Evolutionary conservation across 2,113 vertebrate species (phyloP).

Genomic region (Siniperca chuatsi): DNA sequence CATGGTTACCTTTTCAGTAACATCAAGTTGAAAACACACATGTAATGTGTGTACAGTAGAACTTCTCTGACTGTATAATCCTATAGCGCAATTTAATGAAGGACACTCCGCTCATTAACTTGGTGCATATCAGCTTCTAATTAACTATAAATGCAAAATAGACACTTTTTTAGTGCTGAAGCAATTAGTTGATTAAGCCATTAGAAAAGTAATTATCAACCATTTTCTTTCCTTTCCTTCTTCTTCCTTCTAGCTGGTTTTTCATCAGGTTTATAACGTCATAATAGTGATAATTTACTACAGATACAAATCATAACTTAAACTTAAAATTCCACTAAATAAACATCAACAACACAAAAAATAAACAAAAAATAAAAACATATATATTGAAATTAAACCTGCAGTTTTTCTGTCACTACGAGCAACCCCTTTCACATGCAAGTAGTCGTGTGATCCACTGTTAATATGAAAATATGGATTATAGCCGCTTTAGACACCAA

Average conservation of each 20-base stretch:
- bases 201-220: not conserved
- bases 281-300: not conserved
- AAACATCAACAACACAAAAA: not conserved
- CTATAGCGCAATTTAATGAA: not conserved
- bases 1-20: not conserved
- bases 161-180: not conserved
- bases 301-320: too few species aligned
- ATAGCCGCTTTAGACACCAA: not conserved
- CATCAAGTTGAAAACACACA: not conserved
- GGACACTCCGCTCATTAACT: conserved; percentile 19
- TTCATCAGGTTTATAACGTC: not conserved
- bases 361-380: not conserved
- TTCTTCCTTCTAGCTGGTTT: not conserved
- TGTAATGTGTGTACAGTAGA: not conserved
- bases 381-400: not conserved
- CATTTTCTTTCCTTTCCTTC: not conserved
- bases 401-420: too few species aligned
- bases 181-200: not conserved
- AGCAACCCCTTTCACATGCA: not conserved
- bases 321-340: not conserved
- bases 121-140: conserved; percentile 1
- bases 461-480: not conserved
- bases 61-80: not conserved
- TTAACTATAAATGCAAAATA: conserved; percentile 15
- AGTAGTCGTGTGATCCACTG: not conserved